Evolutionary conservation across 2,888 invertebrate genomes (phyloP).

Genomic region (Cyclophora punctaria): DNA sequence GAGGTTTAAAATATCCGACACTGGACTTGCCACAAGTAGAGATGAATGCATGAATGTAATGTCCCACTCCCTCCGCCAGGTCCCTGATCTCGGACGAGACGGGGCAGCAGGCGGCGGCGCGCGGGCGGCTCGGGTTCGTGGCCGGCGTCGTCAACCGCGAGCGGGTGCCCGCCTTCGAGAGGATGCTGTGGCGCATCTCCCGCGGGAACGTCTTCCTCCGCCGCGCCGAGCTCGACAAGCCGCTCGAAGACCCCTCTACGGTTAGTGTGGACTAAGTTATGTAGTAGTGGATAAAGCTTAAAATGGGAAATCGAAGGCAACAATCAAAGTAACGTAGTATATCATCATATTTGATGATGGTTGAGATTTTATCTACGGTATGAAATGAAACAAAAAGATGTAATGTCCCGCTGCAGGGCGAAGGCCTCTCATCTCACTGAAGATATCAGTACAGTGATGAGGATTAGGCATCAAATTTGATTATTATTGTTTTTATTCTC

Average conservation of each 20-base stretch:
- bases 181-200: slow-evolving; percentile 95
- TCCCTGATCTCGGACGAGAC: slow-evolving; percentile 65
- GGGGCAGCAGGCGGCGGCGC: slow-evolving; percentile 49
- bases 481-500: no score
- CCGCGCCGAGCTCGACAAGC: slow-evolving; percentile 88
- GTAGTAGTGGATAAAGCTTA: no score
- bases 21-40: neutral
- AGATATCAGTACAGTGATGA: no score
- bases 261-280: slow-evolving; percentile 65
- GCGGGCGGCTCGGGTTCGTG: slow-evolving; percentile 83
- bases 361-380: no score
- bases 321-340: no score
- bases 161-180: slow-evolving; percentile 90
- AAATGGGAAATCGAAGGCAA: no score
- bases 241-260: slow-evolving; percentile 88
- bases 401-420: no score
- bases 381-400: no score
- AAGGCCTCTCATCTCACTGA: no score
- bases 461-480: no score
- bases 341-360: no score
- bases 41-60: neutral
- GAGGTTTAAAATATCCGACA: neutral
- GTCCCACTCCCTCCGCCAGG: slow-evolving; percentile 25
- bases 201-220: slow-evolving; percentile 93
- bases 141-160: slow-evolving; percentile 95